Conservation (phyloP, 2,113 vertebrate species). For the Prunella himalayana region DNA sequence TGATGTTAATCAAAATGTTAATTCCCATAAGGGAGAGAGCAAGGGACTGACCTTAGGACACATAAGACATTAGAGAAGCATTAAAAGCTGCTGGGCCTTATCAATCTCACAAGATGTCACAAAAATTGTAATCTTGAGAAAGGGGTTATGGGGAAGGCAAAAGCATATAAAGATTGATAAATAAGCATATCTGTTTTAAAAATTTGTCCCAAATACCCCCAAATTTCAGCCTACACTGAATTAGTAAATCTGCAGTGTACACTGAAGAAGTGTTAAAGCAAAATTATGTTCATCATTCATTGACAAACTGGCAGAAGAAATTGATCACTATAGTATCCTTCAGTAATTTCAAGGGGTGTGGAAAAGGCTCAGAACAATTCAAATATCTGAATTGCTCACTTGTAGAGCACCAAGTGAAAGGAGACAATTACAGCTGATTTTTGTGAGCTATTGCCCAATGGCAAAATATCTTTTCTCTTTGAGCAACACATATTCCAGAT, state of each 20-base stretch:
- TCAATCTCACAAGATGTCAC: not conserved
- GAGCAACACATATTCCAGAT: constrained; percentile 43
- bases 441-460: constrained; percentile 10
- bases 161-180: not conserved
- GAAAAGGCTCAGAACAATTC: not conserved
- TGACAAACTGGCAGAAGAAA: not conserved
- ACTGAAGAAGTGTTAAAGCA: not conserved
- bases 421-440: constrained; percentile 16
- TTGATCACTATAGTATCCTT: constrained; percentile 29
- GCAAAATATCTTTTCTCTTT: constrained; percentile 43
- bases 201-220: not conserved
- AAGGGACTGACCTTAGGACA: not conserved
- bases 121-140: not conserved
- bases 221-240: not conserved
- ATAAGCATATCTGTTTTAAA: not conserved
- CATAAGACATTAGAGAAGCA: not conserved
- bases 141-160: not conserved
- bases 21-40: not conserved
- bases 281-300: not conserved
- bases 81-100: not conserved
- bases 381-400: constrained; percentile 1
- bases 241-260: not conserved
- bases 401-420: not conserved
- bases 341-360: not conserved
- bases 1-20: not conserved